These are phyloP conservation scores for Drosophila subobscura DNA, from an alignment of 1,140 invertebrate species.

Conservation along the genomic window DNA sequence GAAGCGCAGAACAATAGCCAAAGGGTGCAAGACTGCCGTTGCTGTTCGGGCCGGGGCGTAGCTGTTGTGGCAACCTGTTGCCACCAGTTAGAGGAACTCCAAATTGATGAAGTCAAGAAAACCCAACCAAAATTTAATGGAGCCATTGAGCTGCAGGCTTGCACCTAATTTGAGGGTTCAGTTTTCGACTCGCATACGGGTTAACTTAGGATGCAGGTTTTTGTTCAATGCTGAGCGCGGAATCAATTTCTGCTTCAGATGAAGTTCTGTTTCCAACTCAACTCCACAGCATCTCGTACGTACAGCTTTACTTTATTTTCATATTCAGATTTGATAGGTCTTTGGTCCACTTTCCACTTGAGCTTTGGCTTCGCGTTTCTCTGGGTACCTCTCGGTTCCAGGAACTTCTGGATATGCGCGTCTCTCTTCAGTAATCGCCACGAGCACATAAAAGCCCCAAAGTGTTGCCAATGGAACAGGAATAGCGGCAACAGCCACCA, in stretches of 20 bases:
- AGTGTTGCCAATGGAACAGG: slow-evolving; percentile 17
- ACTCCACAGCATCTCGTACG: too few relatives aligned
- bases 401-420: slow-evolving; percentile 3
- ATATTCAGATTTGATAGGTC: too few relatives aligned
- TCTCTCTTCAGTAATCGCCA: slow-evolving; percentile 3
- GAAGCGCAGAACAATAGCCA: too few relatives aligned
- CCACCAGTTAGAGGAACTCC: slow-evolving; percentile 27
- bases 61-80: slow-evolving; percentile 64
- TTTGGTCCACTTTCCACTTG: too few relatives aligned
- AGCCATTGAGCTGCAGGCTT: slow-evolving; percentile 60
- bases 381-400: neutral
- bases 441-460: slow-evolving; percentile 12
- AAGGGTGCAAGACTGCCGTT: too few relatives aligned
- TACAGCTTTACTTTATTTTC: too few relatives aligned
- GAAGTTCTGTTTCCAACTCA: too few relatives aligned
- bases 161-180: slow-evolving; percentile 30
- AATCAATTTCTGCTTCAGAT: too few relatives aligned
- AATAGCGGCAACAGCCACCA: neutral
- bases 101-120: slow-evolving; percentile 21
- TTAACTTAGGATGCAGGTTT: neutral
- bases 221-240: neutral
- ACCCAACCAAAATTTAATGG: slow-evolving; percentile 62
- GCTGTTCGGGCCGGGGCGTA: slow-evolving; percentile 25
- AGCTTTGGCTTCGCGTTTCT: neutral
- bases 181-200: slow-evolving; percentile 5